A percentile compares a stretch with the other conserved stretches of the same genome.
Conservation (phyloP, 2,797 vertebrate genomes). For the Catharus ustulatus region DNA sequence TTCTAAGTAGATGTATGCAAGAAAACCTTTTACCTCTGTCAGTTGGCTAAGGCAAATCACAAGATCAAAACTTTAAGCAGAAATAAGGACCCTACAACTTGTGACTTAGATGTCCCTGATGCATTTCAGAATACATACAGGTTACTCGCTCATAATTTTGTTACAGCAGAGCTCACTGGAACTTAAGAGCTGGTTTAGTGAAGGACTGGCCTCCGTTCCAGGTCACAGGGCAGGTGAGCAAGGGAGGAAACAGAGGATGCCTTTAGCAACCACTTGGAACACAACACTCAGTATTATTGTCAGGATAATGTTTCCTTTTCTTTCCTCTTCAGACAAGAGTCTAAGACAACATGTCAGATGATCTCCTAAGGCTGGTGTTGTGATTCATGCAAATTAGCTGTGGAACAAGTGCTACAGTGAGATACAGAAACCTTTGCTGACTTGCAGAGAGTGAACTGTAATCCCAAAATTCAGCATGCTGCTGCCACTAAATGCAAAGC, state of each 20-base stretch:
- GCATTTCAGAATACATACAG: not conserved
- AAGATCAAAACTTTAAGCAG: not conserved
- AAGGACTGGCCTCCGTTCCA: not conserved
- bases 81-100: not conserved
- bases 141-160: not conserved
- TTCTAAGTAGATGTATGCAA: not conserved
- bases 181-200: not conserved
- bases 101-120: not conserved
- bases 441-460: not conserved
- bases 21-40: not conserved
- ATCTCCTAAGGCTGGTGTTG: not conserved
- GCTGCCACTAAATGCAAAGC: not conserved
- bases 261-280: not conserved
- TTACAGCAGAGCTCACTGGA: not conserved
- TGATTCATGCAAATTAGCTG: not conserved
- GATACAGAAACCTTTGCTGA: not conserved
- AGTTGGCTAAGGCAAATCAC: not conserved
- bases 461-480: not conserved
- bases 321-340: not conserved
- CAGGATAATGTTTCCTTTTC: not conserved
- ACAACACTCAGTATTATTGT: rapidly evolving
- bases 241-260: not conserved
- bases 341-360: not conserved
- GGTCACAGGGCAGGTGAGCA: not conserved
- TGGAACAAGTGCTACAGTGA: not conserved